Base-by-base conservation (phyloP, 2,888 invertebrate genomes). In the Gerris lacustris region DNA sequence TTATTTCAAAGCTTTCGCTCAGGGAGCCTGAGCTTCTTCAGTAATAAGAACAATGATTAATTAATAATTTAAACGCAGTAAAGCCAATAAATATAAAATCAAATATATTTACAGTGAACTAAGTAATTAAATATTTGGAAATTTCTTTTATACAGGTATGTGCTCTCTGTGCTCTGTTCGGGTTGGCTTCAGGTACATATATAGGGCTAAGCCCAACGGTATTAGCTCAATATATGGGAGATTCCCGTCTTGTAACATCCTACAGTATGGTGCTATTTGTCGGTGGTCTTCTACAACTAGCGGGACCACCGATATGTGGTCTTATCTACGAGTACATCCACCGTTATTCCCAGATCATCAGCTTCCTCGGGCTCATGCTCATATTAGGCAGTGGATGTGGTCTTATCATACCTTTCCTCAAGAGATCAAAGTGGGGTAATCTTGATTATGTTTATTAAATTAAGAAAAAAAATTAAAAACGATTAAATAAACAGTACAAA, bases 141-240 rank as follows among this genome's bases (percentile, higher is more conserved):
- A 31, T 31, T 31, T 31, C 31, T 31, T 31, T 90, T 78, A 78
- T 81, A 0, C 82, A 84, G 68, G 84, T 91, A 1, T 86, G 88
- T 68, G 82, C 84, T 45, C 88, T 87, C 78, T 92, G 92, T 79
- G 86, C 88, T 0, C 78, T 89, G 0, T 93, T 92, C 77, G 93
- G 93, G 2, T 81, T 93, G 17, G 89, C 92, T 4, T 92, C 92
- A 0, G 93, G 93, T 9, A 86, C 90, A 4, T 93, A 92, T 79
- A 91, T 92, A 0, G 93, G 93, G 5, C 88, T 92, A 15, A 92
- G 91, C 0, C 92, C 93, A 0, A 87, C 93, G 62, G 91, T 92
- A 5, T 91, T 93, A 90, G 91, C 92, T 0, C 92, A 93, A 78
- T 88, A 92, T 87, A 79, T 93, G 6, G 93, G 93, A 0, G 88